Conservation (phyloP, 2,797 vertebrate genomes). For the Paguma larvata region DNA sequence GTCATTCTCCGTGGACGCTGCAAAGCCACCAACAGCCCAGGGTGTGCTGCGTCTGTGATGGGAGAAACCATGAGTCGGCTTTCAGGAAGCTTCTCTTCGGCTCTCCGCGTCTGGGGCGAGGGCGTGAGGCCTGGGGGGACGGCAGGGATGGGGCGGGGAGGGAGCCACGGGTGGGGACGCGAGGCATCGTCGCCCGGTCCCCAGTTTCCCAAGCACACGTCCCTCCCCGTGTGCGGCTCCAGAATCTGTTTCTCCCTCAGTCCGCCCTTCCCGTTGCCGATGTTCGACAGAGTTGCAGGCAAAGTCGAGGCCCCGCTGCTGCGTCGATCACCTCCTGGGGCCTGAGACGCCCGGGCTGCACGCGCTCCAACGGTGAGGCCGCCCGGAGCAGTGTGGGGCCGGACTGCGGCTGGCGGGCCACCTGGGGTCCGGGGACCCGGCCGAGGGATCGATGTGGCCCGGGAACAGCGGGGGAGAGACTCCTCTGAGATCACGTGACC, state of each 20-base stretch:
- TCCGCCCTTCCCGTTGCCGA: background rate
- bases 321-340: constrained; percentile 58
- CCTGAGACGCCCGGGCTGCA: constrained; percentile 24
- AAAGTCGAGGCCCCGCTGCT: background rate
- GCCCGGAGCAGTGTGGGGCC: background rate
- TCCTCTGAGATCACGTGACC: background rate
- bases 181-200: background rate
- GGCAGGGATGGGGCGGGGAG: accelerated
- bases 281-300: background rate
- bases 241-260: background rate
- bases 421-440: constrained; percentile 60
- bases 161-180: background rate
- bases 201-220: background rate
- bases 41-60: too few species aligned
- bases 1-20: accelerated
- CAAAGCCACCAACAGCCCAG: accelerated
- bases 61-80: accelerated
- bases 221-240: background rate
- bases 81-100: accelerated
- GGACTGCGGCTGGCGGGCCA: background rate
- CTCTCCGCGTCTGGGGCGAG: background rate
- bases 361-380: background rate
- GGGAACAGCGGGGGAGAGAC: background rate
- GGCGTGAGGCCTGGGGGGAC: accelerated
- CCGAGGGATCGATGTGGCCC: constrained; percentile 41